Conservation (phyloP, 1,140 invertebrate species). For the Calycopis cecrops region DNA sequence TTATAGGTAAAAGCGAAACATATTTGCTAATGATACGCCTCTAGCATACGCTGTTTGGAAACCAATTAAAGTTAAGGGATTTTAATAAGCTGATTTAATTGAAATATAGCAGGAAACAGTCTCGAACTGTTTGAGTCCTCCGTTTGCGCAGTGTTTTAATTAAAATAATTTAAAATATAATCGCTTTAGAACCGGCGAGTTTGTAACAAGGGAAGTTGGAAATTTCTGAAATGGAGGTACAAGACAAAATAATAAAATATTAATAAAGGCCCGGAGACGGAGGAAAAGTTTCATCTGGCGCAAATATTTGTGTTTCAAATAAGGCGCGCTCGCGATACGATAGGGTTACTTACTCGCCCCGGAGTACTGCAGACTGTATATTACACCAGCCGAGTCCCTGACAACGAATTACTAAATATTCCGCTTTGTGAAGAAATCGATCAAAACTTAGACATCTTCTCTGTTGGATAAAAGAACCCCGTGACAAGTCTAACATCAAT, state of each 20-base stretch:
- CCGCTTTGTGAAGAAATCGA: no score
- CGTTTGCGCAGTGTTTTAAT: conserved; percentile 71
- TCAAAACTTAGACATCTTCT: no score
- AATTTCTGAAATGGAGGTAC: conserved; percentile 62
- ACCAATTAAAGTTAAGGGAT: conserved; percentile 5
- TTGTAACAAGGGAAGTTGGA: conserved; percentile 68
- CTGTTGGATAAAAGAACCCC: no score
- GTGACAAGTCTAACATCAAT: no score
- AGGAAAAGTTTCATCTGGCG: conserved; percentile 63
- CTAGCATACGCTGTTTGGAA: conserved; percentile 2
- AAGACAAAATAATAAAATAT: conserved; percentile 75
- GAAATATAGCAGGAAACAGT: conserved; percentile 31
- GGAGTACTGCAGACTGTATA: background rate
- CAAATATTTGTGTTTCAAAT: conserved; percentile 74
- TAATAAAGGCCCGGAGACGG: conserved; percentile 70
- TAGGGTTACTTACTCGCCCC: conserved; percentile 48
- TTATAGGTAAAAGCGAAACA: no score
- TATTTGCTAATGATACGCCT: no score
- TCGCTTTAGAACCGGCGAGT: conserved; percentile 64
- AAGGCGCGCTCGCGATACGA: conserved; percentile 60
- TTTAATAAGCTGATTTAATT: conserved; percentile 21
- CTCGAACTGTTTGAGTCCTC: conserved; percentile 38
- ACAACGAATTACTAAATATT: no score
- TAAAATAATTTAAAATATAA: conserved; percentile 75
- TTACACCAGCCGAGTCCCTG: no score